These are phyloP conservation scores for Vanessa tameamea DNA, from an alignment of 1,140 invertebrate genomes.

Conservation along the genomic window DNA sequence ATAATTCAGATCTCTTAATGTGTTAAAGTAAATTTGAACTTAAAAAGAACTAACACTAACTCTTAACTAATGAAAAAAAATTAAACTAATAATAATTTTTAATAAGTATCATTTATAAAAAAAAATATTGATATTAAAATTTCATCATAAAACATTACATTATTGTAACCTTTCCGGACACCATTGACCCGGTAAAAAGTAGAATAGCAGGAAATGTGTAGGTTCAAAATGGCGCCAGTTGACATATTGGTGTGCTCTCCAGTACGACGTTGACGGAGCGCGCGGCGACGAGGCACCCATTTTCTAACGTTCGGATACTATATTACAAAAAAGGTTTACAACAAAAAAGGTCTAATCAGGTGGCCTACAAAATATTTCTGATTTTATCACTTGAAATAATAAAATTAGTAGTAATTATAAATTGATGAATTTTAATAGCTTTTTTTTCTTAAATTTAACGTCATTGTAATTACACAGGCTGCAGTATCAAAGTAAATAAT, in stretches of 20 bases:
- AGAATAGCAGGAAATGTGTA: conserved; percentile 29
- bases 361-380: background rate
- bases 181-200: conserved; percentile 28
- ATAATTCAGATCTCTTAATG: no score
- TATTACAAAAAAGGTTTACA: background rate
- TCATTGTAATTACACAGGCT: no score
- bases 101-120: no score
- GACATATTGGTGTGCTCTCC: conserved; percentile 47
- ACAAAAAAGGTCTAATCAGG: background rate
- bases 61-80: no score
- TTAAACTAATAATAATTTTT: no score
- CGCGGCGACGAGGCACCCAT: conserved; percentile 39
- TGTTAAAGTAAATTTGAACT: no score
- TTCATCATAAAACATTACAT: background rate
- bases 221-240: conserved; percentile 45
- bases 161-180: conserved; percentile 6
- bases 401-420: no score
- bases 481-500: no score
- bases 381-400: background rate
- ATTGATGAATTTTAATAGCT: no score
- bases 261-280: conserved; percentile 50
- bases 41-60: no score
- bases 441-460: background rate
- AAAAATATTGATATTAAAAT: background rate
- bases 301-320: conserved; percentile 29